Base-by-base conservation (phyloP, 2,888 invertebrate species). In the Heliconius cydno region DNA sequence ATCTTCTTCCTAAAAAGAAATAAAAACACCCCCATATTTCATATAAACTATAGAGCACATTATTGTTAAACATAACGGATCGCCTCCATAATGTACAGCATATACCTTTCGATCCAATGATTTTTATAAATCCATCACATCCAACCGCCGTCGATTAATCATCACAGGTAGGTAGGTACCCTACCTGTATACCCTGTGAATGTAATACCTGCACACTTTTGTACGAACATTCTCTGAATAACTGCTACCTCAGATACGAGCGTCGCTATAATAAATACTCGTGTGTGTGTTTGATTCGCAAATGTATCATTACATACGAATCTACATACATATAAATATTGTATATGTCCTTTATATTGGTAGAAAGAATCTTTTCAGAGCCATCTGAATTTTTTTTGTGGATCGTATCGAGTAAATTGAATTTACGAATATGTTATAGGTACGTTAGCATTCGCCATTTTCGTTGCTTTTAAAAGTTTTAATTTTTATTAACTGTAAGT, bases 111-210 rank as follows among this genome's bases (percentile, higher is more conserved):
- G 80, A 79, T 78, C 72, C 75, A 77, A 77, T 80, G 77, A 81
- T 79, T 77, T 67, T 74, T 72, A 63, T 28, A 82, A 81, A 83
- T 83, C 82, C 78, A 81, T 83, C 81, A 82, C 65, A 76, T 57
- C 34, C 70, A 71, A 73, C 68, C 68, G 66, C 75, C 71, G 68
- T 74, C 77, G 71, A 84, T 82, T 81, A 84, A 80, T 83, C 82
- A 83, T 84, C 73, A 65, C 81, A 77, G 81, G 72, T 34, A 34
- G 34, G 72, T 34, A 34, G 34, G 34, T 34, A 34, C 9, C 46
- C 28, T 28, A 28, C 28, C 28, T 1, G 28, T 52, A 52, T 79
- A 81, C 41, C 74, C 77, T 81, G 77, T 75, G 79, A 83, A 80
- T 83, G 79, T 30, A 81, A 65, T 77, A 78, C 70, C 78, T 76